A percentile compares a stretch with the other conserved stretches of the same genome.
Evolutionary conservation across 1,140 invertebrate species (phyloP).

Genomic region (Drosophila sulfurigaster): DNA sequence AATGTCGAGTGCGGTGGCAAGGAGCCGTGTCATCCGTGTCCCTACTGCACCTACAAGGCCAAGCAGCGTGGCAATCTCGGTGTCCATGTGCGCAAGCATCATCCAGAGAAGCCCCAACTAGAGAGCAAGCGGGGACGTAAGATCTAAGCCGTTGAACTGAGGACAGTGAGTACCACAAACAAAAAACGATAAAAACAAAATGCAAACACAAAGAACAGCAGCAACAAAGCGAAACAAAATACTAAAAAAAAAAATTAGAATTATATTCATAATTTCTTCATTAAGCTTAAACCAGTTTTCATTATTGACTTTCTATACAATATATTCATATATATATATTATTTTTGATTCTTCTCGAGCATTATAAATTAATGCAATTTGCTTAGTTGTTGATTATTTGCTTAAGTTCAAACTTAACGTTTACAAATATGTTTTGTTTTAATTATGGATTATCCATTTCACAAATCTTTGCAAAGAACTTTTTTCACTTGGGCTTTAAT

Average conservation of each 20-base stretch:
- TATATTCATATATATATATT: conserved; percentile 38
- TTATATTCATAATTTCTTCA: conserved; percentile 26
- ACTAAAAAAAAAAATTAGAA: neutral
- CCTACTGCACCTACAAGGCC: conserved; percentile 91
- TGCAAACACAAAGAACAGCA: conserved; percentile 29
- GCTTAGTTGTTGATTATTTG: conserved; percentile 81
- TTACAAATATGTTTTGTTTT: conserved; percentile 14
- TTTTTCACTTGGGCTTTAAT: conserved; percentile 60
- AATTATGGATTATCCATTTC: conserved; percentile 14
- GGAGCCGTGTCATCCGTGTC: conserved; percentile 92
- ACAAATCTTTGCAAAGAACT: conserved; percentile 7
- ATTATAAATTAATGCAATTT: conserved; percentile 45
- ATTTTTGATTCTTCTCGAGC: conserved; percentile 35
- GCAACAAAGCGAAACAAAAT: conserved; percentile 30
- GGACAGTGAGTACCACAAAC: conserved; percentile 58
- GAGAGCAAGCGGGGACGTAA: conserved; percentile 82
- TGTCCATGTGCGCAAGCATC: conserved; percentile 92
- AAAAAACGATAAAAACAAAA: conserved; percentile 7
- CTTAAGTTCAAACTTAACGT: conserved; percentile 60
- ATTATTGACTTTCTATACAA: conserved; percentile 30
- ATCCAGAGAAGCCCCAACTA: conserved; percentile 85
- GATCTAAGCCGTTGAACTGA: conserved; percentile 51
- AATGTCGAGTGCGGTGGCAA: conserved; percentile 95
- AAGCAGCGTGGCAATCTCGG: conserved; percentile 92
- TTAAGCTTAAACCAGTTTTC: conserved; percentile 45